Conservation (phyloP, 35 echinoderm and acorn worm species). For the Hemicentrotus pulcherrimus region DNA sequence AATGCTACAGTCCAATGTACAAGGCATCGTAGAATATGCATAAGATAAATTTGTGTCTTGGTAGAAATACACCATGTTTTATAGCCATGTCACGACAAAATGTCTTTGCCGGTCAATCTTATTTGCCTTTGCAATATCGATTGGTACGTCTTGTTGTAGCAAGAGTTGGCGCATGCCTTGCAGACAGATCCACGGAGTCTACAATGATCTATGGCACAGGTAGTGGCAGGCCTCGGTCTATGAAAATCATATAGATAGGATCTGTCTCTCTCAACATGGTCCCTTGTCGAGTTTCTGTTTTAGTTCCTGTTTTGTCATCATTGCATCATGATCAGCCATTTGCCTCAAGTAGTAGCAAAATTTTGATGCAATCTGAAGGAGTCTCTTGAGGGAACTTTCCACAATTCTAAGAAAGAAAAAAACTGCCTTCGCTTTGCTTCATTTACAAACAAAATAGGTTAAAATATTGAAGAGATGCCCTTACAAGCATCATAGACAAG, state of each 20-base stretch:
- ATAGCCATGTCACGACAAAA: background rate
- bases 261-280: background rate
- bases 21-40: conserved; percentile 6
- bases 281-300: no score
- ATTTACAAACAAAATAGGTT: background rate
- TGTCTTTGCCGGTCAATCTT: background rate
- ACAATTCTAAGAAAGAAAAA: background rate
- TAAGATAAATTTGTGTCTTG: background rate
- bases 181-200: background rate
- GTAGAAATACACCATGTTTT: background rate
- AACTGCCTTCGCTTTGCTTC: background rate
- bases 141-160: background rate
- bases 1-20: background rate
- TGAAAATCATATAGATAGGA: background rate
- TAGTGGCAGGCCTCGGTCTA: background rate
- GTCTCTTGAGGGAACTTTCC: background rate
- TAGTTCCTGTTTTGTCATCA: background rate
- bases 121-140: background rate
- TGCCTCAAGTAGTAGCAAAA: background rate
- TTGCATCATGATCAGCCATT: background rate
- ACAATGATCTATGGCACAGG: background rate
- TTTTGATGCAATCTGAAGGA: background rate
- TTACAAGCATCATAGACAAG: background rate
- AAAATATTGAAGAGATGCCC: background rate
- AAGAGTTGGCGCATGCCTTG: background rate